A percentile compares a stretch with the other conserved stretches of the same genome.
phyloP scores from a whole-genome alignment of 2,888 invertebrate genomes.

The Lasiommata megera region DNA sequence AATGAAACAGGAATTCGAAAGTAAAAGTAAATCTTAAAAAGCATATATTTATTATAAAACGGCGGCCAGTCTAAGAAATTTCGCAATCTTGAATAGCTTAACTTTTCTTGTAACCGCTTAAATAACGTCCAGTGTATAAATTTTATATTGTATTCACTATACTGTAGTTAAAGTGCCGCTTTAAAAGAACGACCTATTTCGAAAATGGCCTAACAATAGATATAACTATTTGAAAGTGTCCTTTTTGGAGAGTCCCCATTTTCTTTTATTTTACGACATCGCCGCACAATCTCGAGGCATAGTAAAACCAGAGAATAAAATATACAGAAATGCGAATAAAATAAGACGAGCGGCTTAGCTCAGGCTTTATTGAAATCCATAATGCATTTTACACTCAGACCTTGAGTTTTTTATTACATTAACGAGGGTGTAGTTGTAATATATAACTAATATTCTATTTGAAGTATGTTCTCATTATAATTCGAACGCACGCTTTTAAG shows the following conservation, averaged over 20 bases:
- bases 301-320: slow-evolving; percentile 22
- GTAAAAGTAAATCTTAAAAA: too few species aligned
- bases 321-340: slow-evolving; percentile 15
- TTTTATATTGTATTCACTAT: not conserved
- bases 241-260: slow-evolving; percentile 17
- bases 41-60: too few species aligned
- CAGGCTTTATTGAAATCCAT: slow-evolving; percentile 6
- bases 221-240: slow-evolving; percentile 10
- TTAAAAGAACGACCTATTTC: slow-evolving; percentile 10
- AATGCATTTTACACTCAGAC: slow-evolving; percentile 2
- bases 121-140: not conserved
- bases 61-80: too few species aligned
- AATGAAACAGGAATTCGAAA: too few species aligned
- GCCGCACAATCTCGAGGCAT: slow-evolving; percentile 18
- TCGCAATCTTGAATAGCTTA: too few species aligned
- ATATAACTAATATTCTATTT: too few species aligned
- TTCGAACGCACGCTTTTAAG: too few species aligned
- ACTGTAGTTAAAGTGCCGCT: slow-evolving; percentile 4
- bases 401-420: not conserved
- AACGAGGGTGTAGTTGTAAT: not conserved
- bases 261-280: slow-evolving; percentile 19
- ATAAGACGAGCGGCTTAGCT: slow-evolving; percentile 2
- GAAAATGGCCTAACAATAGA: slow-evolving; percentile 9
- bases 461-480: not conserved
- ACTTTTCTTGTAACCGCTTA: too few species aligned